Base-by-base conservation (phyloP, 2,113 vertebrate species). In the Rhinolophus sinicus region DNA sequence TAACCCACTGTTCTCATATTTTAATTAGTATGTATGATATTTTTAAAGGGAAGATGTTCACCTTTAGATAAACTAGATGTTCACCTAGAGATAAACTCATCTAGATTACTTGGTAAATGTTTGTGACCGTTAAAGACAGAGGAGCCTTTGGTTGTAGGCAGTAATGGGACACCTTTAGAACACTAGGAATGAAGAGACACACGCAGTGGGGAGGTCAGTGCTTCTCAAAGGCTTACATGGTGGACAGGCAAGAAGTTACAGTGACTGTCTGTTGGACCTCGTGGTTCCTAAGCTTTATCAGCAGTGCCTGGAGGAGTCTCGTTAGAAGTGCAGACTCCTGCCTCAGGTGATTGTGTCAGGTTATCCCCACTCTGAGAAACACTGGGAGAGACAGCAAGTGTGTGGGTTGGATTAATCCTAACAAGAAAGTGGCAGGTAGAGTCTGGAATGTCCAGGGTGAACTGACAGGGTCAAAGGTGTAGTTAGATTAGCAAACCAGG, bases 1-100 rank as follows among this genome's bases (percentile, higher is more conserved):
- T 80, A 91, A 26, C 73, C 64, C 21, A 22, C 28, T 64, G 26
- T 10, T 78, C 26, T 77, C 5, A 24, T 88, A 47, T 89, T 96
- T 97, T 90, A 75, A n/a, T 92, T 84, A 58, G 24, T 54, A 87
- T 64, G 62, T 76, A 24, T n/a, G 35, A 38, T 69, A 22, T 77
- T 26, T 85, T 97, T 77, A 65, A 87, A 78, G 33, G 65, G 64
- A 92, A 56, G 22, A 30, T 22, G 1, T 54, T 90, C 40, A 44
- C 40, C 40, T 44, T 44, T 44, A 44, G 40, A 44, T 44, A 44
- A 44, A 44, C 40, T 44, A 44, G 40, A 44, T 5, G 40, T 93
- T 73, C n/a, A 47, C 21, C 3, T 33, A 70, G 9, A 47, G n/a
- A 47, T 78, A 80, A 38, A 44, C 38, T 89, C 82, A 15, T 69